Percentiles rank a stretch among this genome's conserved stretches.
Conservation (phyloP, 2,797 vertebrate species). For the Cuniculus paca region DNA sequence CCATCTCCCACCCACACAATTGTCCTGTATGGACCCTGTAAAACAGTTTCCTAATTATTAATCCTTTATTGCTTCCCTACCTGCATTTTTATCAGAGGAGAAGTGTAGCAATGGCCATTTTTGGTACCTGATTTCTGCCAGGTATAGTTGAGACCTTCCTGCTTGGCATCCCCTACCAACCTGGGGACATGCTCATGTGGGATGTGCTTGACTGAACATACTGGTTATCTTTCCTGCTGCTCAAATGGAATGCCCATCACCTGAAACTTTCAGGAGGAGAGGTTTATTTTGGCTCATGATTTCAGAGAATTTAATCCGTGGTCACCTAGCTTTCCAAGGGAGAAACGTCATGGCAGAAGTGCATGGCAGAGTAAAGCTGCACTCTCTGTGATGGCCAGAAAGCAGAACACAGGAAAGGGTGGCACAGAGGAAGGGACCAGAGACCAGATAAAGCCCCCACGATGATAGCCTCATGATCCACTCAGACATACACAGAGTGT, state of each 20-base stretch:
- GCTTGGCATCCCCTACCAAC: neutral
- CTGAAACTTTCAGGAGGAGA: neutral
- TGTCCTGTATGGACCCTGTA: fast-evolving
- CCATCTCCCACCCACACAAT: fast-evolving
- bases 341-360: neutral
- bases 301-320: neutral
- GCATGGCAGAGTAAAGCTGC: neutral
- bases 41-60: neutral
- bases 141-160: neutral
- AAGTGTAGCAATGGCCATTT: neutral
- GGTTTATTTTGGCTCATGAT: neutral
- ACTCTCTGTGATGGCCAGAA: neutral
- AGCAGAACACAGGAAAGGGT: neutral
- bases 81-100: neutral
- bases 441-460: neutral
- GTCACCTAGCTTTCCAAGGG: neutral
- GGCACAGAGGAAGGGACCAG: neutral
- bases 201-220: neutral
- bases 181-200: neutral
- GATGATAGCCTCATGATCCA: neutral
- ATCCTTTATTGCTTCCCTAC: neutral
- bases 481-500: neutral
- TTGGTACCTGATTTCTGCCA: neutral
- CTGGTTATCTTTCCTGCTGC: neutral
- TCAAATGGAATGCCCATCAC: neutral